These are phyloP conservation scores for Platyscapa corneri DNA, from an alignment of 1,140 invertebrate genomes.

Conservation along the genomic window DNA sequence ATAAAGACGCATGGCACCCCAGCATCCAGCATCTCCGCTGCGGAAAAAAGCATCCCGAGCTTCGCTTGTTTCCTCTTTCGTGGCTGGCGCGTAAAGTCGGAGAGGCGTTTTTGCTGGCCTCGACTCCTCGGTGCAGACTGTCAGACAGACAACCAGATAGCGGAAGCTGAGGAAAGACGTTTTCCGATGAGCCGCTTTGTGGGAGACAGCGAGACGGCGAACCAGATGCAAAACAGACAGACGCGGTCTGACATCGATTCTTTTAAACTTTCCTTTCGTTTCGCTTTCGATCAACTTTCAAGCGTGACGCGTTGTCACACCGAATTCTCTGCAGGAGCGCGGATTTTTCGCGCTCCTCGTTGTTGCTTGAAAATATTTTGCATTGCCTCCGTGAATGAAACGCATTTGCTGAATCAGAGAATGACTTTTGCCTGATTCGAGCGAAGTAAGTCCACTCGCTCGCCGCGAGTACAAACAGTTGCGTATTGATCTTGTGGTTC, in stretches of 20 bases:
- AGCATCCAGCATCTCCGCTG: too few relatives aligned
- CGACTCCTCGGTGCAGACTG: slow-evolving; percentile 54
- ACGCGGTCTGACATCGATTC: not conserved
- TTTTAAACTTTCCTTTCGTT: not conserved
- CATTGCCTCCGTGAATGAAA: too few relatives aligned
- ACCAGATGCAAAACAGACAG: slow-evolving; percentile 60
- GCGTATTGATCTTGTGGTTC: too few relatives aligned
- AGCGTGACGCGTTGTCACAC: not conserved
- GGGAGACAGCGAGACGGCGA: slow-evolving; percentile 32
- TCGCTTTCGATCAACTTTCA: not conserved
- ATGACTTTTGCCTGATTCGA: too few relatives aligned
- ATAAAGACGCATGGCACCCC: not conserved
- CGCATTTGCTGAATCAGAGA: too few relatives aligned
- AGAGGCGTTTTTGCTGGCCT: slow-evolving; percentile 52
- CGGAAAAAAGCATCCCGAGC: too few relatives aligned
- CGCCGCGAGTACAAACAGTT: too few relatives aligned
- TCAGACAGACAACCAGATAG: slow-evolving; percentile 57
- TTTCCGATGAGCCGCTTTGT: slow-evolving; percentile 65
- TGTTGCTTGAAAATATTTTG: too few relatives aligned
- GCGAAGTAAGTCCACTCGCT: too few relatives aligned
- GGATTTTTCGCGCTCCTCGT: too few relatives aligned
- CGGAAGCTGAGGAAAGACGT: slow-evolving; percentile 68
- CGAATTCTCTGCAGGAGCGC: too few relatives aligned
- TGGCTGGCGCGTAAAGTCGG: not conserved
- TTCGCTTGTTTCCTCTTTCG: not conserved